Percentiles rank a stretch among this genome's conserved stretches.
Evolutionary conservation across 2,113 vertebrate species (phyloP).

Genomic region (Syrmaticus mikado): DNA sequence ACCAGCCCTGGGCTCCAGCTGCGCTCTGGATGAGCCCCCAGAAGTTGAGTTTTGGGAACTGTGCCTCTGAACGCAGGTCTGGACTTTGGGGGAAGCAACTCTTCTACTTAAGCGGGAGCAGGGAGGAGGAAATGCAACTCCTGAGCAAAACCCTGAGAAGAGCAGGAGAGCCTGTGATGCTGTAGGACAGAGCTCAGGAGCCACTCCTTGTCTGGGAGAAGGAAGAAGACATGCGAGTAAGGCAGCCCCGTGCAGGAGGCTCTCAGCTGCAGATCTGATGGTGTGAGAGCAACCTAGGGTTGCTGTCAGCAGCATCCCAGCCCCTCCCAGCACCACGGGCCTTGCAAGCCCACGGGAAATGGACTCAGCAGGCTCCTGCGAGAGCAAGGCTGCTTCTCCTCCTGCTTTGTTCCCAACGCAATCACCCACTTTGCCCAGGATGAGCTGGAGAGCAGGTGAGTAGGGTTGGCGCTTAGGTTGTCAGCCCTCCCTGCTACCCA

Average conservation of each 20-base stretch:
- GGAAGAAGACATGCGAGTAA: not conserved
- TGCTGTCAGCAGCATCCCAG: not conserved
- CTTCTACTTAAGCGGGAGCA: not conserved
- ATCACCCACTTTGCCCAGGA: not conserved
- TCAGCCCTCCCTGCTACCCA: slow-evolving; percentile 38
- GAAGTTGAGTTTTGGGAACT: not conserved
- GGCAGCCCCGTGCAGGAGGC: not conserved
- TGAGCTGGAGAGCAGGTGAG: slow-evolving; percentile 36
- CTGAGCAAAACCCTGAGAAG: not conserved
- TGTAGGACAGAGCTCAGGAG: not conserved
- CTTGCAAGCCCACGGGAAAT: not conserved
- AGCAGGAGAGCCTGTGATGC: not conserved
- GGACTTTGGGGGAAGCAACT: not conserved
- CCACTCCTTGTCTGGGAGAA: not conserved
- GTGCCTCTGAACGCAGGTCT: not conserved
- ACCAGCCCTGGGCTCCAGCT: accelerated
- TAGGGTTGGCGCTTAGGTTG: slow-evolving; percentile 13
- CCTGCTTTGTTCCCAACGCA: not conserved
- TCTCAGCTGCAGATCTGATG: not conserved
- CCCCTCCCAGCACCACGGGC: not conserved
- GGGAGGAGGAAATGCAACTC: not conserved
- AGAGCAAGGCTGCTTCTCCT: not conserved
- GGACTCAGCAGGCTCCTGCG: not conserved
- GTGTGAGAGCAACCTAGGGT: not conserved
- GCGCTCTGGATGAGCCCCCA: not conserved